phyloP scores from a whole-genome alignment of 2,113 vertebrate genomes.

The Anas platyrhynchos region DNA sequence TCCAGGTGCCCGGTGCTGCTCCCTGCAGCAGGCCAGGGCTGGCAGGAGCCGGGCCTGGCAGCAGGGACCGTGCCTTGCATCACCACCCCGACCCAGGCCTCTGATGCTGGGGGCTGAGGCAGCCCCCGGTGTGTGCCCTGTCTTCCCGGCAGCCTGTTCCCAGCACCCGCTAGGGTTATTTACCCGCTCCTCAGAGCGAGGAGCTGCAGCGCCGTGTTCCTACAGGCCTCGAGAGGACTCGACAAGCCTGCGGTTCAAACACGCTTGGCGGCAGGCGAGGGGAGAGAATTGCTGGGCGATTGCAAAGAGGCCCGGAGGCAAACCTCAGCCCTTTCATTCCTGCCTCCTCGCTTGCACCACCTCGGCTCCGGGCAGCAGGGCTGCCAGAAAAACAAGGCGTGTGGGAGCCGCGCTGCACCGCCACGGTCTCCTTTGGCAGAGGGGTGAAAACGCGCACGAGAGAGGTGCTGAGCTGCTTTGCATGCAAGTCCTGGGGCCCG shows the following conservation, averaged over 20 bases:
- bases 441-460: background rate
- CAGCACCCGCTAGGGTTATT: background rate
- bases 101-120: accelerated
- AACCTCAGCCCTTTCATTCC: slow-evolving; percentile 70
- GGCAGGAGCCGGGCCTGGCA: background rate
- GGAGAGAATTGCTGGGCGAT: slow-evolving; percentile 51
- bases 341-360: slow-evolving; percentile 63
- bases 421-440: background rate
- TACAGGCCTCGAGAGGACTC: slow-evolving; percentile 56
- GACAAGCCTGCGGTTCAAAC: slow-evolving; percentile 54
- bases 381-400: slow-evolving; percentile 58
- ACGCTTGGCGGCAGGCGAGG: background rate
- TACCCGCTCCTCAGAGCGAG: background rate
- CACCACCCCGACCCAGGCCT: background rate
- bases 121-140: background rate
- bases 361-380: background rate
- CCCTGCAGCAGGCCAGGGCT: background rate
- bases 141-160: background rate
- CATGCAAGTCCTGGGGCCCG: background rate
- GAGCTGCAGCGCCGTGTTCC: slow-evolving; percentile 28
- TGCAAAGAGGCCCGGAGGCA: slow-evolving; percentile 62
- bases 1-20: background rate
- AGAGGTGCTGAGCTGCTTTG: background rate
- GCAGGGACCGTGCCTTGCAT: background rate
- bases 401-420: background rate